Evolutionary conservation across 2,113 vertebrate species (phyloP).

Genomic region (Prunella himalayana): DNA sequence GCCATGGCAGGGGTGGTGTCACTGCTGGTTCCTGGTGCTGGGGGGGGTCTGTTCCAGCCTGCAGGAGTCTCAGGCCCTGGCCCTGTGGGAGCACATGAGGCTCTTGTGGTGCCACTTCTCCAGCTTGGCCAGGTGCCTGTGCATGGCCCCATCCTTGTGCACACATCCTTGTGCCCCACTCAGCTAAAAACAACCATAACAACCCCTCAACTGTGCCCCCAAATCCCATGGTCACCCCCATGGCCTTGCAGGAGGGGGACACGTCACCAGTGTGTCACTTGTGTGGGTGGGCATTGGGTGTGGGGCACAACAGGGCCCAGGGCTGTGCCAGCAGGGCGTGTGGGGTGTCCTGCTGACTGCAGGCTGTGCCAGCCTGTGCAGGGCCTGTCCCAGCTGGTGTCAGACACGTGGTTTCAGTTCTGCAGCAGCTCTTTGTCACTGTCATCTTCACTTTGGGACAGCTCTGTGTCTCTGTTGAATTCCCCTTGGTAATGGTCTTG

Average conservation of each 20-base stretch:
- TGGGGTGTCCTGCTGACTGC: neutral
- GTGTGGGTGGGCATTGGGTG: neutral
- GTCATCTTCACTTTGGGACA: neutral
- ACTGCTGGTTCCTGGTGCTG: neutral
- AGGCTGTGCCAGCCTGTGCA: neutral
- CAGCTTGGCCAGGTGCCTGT: neutral
- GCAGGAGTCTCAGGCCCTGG: neutral
- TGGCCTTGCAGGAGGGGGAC: neutral
- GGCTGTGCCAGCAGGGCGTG: neutral
- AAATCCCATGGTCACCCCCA: neutral
- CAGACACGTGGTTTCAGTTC: neutral
- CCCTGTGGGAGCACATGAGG: accelerated
- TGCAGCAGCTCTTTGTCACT: neutral
- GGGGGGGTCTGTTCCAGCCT: neutral
- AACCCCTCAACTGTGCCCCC: neutral
- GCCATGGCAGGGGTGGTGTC: neutral
- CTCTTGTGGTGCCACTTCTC: neutral
- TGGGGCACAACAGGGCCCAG: neutral
- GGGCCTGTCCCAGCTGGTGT: neutral
- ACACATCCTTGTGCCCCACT: no score
- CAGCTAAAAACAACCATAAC: neutral
- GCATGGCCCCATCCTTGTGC: neutral
- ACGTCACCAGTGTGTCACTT: neutral
- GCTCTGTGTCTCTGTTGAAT: neutral
- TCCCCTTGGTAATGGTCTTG: neutral